Evolutionary conservation across 2,888 invertebrate species (phyloP), one percentile per base, ranked within the genome.

Genomic region (Perizoma flavofasciatum): DNA sequence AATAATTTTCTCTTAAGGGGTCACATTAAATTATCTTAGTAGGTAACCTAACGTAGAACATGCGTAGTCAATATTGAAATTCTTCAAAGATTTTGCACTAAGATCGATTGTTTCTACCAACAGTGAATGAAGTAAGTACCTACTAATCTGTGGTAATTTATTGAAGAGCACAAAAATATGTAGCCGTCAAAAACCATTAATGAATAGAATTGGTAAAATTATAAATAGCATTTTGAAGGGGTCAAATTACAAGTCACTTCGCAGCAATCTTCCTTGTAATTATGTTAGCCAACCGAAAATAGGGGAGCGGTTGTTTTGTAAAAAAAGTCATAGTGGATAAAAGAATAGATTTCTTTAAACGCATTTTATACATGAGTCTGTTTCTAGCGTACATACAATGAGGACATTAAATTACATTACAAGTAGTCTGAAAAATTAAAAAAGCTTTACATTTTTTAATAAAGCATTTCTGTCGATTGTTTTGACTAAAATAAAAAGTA

Each of bases 241-340:
- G 83, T 85, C 80, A 74, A 79, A 82, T 85, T 82, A 88, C 88
- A 79, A 88, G 89, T 89, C 89, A 89, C 86, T 89, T 88, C 78
- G 83, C 78, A 84, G 85, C 87, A 86, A 88, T 89, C 86, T 84
- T 81, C 78, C 79, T 83, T 81, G 81, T 90, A 89, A 90, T 90
- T 88, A 89, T 81, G 86, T 86, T 86, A 85, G 80, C 77, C 82
- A 83, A 78, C 80, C 82, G 81, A 88, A 85, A 87, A 84, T 84
- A 80, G 86, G 86, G 86, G 79, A 62, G 65, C 65, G 77, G 61
- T 71, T 62, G 69, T 69, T 65, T 66, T 49, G 41, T 49, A 56
- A 52, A 63, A 50, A 58, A 58, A 40, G 35, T 33, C 52, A 56
- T 44, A 2, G 22, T 22, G 22, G 22, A 44, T 47, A 52, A 60